Base-by-base conservation (phyloP, 92 coral and sea anemone species). In the Umimayanthus kanabou region DNA sequence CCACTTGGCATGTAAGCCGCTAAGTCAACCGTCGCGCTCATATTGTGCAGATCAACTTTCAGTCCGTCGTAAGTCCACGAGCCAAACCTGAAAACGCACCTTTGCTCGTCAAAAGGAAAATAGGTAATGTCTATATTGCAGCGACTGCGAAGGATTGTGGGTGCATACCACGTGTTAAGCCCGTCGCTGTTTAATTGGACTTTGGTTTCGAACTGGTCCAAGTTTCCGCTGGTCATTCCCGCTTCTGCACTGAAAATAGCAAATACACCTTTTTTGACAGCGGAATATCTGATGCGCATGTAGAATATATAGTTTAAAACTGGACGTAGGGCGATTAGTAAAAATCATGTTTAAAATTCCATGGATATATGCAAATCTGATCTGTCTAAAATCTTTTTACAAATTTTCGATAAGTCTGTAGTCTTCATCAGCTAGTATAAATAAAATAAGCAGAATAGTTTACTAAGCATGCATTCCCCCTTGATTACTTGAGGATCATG, bases 11-110 rank as follows among this genome's bases (percentile, higher is more conserved):
- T 91, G 85, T 95, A 95, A 29, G 93, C 88, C n/a, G 40, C 81
- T n/a, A 95, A 85, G 47, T 95, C 98, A 11, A 92, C 95, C 0
- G 88, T 76, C 0, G 81, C 77, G 67, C 92, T 80, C 78, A 85
- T 84, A 72, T 92, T 90, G 6, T 87, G 23, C 26, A 95, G 86
- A 67, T 94, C 92, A 72, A 95, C 93, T 61, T 93, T 85, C 40
- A 94, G 86, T 15, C 98, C 98, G 65, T 95, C 95, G 72, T 94
- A 95, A 22, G 98, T 95, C 98, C 98, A 95, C 58, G 98, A 95
- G 40, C 98, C 98, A 80, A 95, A 95, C 73, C 86, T 89, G 1
- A 95, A 87, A 28, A 83, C 88, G 73, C 98, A 95, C 49, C 47
- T 88, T 79, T 95, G 98, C 86, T 95, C 98, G 81, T 95, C 98